phyloP scores from a whole-genome alignment of 2,797 vertebrate species.

The Sylvilagus floridanus region DNA sequence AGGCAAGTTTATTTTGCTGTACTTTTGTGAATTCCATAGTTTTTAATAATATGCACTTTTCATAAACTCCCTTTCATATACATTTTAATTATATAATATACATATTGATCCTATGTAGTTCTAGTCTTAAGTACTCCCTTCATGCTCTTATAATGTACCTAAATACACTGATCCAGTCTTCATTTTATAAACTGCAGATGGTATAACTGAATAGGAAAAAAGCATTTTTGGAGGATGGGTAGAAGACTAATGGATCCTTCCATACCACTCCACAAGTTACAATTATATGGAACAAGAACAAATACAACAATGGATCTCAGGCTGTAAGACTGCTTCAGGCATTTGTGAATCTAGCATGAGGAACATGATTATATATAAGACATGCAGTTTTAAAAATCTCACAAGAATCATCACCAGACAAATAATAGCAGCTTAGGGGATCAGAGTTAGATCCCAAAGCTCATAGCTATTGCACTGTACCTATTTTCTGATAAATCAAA shows the following conservation, averaged over 20 bases:
- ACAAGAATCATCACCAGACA: background rate
- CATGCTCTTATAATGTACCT: background rate
- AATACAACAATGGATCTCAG: accelerated
- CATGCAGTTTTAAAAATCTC: background rate
- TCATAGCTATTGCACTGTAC: background rate
- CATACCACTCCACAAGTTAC: background rate
- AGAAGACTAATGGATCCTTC: background rate
- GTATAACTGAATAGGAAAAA: background rate
- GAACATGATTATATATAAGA: background rate
- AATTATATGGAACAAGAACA: too few relatives aligned
- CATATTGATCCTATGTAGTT: background rate
- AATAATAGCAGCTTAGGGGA: background rate
- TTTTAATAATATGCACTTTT: too few relatives aligned
- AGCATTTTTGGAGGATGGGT: background rate
- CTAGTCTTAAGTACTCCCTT: background rate
- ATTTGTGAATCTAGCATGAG: background rate
- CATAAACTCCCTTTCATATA: too few relatives aligned
- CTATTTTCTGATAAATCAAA: background rate
- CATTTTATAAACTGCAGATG: background rate
- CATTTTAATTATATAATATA: too few relatives aligned
- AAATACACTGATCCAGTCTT: background rate
- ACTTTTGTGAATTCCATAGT: too few relatives aligned
- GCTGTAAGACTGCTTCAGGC: background rate
- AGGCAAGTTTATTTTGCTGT: too few relatives aligned
- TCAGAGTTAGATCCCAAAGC: background rate